Conservation (phyloP, 2,888 invertebrate species). For the Onthophagus sagittarius region DNA sequence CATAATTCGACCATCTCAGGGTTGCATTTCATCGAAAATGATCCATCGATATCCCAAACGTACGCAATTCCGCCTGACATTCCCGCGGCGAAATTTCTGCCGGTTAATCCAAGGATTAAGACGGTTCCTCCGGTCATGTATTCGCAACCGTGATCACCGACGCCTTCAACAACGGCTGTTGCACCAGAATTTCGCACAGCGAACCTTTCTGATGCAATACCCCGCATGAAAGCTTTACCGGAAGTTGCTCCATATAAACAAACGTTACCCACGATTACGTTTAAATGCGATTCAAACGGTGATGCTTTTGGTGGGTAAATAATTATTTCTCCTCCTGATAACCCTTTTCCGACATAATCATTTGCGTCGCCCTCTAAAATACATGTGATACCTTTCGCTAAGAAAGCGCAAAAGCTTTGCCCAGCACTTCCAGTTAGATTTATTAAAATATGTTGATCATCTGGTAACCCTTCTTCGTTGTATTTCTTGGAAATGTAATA, state of each 20-base stretch:
- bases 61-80: conserved; percentile 96
- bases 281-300: conserved; percentile 85
- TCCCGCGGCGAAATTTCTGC: conserved; percentile 97
- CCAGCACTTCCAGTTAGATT: conserved; percentile 90
- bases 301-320: conserved; percentile 88
- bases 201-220: conserved; percentile 97
- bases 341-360: conserved; percentile 94
- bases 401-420: conserved; percentile 98
- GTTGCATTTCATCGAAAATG: conserved; percentile 86
- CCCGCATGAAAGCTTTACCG: conserved; percentile 82
- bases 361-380: conserved; percentile 96
- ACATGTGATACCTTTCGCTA: conserved; percentile 84
- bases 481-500: conserved; percentile 94
- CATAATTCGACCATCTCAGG: conserved; percentile 92
- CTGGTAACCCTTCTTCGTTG: conserved; percentile 82
- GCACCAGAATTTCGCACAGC: conserved; percentile 98
- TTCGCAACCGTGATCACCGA: conserved; percentile 99
- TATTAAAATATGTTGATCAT: conserved; percentile 72
- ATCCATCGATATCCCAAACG: conserved; percentile 85
- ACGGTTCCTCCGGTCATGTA: conserved; percentile 98
- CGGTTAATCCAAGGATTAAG: conserved; percentile 89
- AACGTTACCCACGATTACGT: conserved; percentile 97
- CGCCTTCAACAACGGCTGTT: conserved; percentile 93
- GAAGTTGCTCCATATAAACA: conserved; percentile 96
- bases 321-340: conserved; percentile 91